Base-by-base conservation (phyloP, 1,140 invertebrate species). In the Trypoxylus dichotomus region DNA sequence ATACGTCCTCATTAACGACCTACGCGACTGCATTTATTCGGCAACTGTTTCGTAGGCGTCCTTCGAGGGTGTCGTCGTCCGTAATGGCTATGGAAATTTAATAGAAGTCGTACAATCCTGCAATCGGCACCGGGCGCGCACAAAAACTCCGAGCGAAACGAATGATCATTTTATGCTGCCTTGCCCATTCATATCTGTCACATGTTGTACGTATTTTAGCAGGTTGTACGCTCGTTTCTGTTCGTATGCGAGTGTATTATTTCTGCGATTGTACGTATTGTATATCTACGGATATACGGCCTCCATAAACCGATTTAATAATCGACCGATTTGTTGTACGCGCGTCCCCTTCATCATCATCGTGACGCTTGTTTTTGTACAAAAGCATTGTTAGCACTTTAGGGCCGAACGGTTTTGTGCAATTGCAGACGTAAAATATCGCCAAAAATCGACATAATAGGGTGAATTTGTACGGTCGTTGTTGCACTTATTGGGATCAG, bases 61-160 rank as follows among this genome's bases (percentile, higher is more conserved):
- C 73, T 32, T 11, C 60, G 72, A 54, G 71, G 76, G 47, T 73
- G 29, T 63, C 63, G 74, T 21, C 77, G 74, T 19, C 77, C 76
- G 68, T 81, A 80, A 82, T 75, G 77, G 76, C 75, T 80, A 80
- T 80, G 81, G 79, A 82, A 82, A 81, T 82, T 81, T 82, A 81
- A 80, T 81, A 13, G 43, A 15, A 78, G 80, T 71, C 37, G 58
- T 75, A 81, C 80, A 79, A 81, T 81, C 74, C 78, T 63, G 71
- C 68, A 76, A 68, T 79, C 75, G 24, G 63, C 58, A 47, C 32
- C 5, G 10, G 5, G 60, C 24, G 71, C 13, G 60, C 77, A 80
- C 79, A 81, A 80, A 80, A 81, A 81, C 76, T 78, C 43, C 27
- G 78, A 80, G 19, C 60, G 60, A 63, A 79, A 78, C 77, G 81